phyloP scores from a whole-genome alignment of 2,888 invertebrate genomes.

The Troides aeacus region DNA sequence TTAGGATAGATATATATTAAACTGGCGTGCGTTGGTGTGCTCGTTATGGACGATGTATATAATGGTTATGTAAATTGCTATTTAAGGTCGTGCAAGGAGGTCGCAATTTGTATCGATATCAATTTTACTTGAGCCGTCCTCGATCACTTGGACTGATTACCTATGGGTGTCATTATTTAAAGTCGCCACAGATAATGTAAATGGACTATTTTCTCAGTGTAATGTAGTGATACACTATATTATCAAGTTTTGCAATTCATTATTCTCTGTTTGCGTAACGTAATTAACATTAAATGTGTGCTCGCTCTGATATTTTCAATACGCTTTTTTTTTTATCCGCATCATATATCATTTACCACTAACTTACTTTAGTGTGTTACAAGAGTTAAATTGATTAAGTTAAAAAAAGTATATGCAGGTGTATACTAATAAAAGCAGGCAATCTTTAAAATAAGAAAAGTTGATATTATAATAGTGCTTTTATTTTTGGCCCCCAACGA shows the following conservation, averaged over 20 bases:
- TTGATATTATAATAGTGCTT: too few species aligned
- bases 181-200: conserved; percentile 29
- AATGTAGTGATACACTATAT: conserved; percentile 25
- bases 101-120: conserved; percentile 28
- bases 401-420: too few species aligned
- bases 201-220: conserved; percentile 27
- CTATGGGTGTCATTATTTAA: conserved; percentile 30
- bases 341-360: too few species aligned
- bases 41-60: conserved; percentile 34
- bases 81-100: conserved; percentile 40
- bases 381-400: too few species aligned
- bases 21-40: conserved; percentile 1
- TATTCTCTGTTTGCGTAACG: conserved; percentile 20
- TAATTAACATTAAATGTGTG: conserved; percentile 23
- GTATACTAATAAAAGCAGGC: too few species aligned
- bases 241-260: conserved; percentile 22
- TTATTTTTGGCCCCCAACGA: too few species aligned
- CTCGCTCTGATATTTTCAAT: not conserved
- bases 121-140: conserved; percentile 23
- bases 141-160: conserved; percentile 30
- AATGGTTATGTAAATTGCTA: conserved; percentile 50
- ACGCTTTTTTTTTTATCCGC: not conserved
- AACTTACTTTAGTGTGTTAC: too few species aligned
- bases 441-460: too few species aligned
- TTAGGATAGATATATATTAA: conserved; percentile 2